These are phyloP conservation scores for Ataeniobius toweri DNA, from an alignment of 2,797 vertebrate species.

Conservation along the genomic window DNA sequence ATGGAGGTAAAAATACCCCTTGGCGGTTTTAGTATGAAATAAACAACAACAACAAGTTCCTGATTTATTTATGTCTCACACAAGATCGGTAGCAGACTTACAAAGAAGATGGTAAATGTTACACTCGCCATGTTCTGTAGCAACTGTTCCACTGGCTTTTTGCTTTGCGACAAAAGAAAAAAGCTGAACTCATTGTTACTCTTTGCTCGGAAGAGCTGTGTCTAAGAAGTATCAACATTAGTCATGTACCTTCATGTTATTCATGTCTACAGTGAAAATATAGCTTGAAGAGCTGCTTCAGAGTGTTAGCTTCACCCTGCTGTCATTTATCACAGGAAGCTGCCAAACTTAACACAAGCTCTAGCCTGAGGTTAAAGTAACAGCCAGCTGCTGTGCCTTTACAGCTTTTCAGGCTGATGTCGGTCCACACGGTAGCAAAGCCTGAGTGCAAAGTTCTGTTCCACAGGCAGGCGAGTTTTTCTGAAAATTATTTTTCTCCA, in stretches of 20 bases:
- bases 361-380: background rate
- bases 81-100: too few relatives aligned
- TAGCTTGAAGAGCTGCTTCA: background rate
- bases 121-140: background rate
- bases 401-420: background rate
- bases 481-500: background rate
- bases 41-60: too few relatives aligned
- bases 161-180: background rate
- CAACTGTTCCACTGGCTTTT: background rate
- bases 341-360: background rate
- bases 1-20: too few relatives aligned
- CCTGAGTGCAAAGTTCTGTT: background rate
- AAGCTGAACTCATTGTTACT: background rate
- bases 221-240: constrained; percentile 2
- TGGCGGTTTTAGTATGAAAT: too few relatives aligned
- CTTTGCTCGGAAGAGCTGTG: background rate
- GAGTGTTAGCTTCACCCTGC: background rate
- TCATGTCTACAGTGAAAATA: background rate
- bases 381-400: constrained; percentile 3
- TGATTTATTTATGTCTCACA: too few relatives aligned
- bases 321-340: background rate
- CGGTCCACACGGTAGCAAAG: background rate
- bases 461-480: background rate
- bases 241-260: constrained; percentile 2
- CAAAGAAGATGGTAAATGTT: background rate